phyloP scores from a whole-genome alignment of 2,113 vertebrate species.

The Tetraodon nigroviridis region DNA sequence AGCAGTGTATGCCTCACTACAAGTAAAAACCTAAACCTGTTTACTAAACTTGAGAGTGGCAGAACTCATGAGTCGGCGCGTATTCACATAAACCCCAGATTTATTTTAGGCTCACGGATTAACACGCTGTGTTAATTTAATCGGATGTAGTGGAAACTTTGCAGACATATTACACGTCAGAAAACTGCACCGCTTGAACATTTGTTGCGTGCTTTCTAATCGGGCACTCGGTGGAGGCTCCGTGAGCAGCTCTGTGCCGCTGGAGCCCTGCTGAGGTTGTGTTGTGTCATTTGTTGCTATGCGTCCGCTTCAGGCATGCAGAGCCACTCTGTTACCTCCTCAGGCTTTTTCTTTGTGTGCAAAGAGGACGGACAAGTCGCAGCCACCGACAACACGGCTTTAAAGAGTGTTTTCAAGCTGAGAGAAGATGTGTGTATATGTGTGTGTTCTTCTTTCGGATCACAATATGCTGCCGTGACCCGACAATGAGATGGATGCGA shows the following conservation, averaged over 20 bases:
- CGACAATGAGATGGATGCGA: conserved; percentile 24
- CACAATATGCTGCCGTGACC: conserved; percentile 4
- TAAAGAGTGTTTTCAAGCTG: conserved; percentile 18
- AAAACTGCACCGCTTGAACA: no score
- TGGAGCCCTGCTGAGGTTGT: conserved; percentile 55
- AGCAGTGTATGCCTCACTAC: not conserved
- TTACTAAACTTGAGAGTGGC: conserved; percentile 5
- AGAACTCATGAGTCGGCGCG: conserved; percentile 5
- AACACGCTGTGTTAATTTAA: conserved; percentile 3
- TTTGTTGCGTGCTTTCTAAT: conserved; percentile 12
- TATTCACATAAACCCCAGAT: conserved; percentile 14
- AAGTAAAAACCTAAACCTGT: not conserved
- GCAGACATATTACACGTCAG: no score
- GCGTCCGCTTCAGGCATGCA: conserved; percentile 61
- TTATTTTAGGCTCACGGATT: conserved; percentile 12
- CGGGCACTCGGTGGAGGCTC: conserved; percentile 1
- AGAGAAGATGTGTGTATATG: conserved; percentile 6
- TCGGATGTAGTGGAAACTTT: conserved; percentile 1
- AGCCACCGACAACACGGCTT: conserved; percentile 37
- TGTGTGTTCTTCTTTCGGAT: conserved; percentile 16
- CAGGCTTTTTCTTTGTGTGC: conserved; percentile 39
- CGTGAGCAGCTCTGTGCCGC: conserved; percentile 41
- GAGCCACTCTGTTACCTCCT: conserved; percentile 30
- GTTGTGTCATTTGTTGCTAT: conserved; percentile 71
- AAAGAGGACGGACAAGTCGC: conserved; percentile 35